Conservation (phyloP, 1,140 invertebrate species). For the Hyposmocoma kahamanoa region DNA sequence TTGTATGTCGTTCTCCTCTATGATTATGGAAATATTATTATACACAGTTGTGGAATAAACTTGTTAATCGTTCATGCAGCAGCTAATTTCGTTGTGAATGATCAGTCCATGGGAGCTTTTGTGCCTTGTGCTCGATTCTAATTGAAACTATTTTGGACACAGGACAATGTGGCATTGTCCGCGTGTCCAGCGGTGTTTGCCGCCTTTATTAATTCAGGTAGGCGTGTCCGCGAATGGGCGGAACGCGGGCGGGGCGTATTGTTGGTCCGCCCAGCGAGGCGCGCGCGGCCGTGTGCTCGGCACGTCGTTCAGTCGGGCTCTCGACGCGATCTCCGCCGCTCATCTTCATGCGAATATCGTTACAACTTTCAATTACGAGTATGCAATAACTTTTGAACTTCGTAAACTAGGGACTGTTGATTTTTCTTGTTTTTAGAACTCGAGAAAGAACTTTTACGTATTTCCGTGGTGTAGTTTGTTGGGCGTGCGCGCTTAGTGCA, state of each 20-base stretch:
- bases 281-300: conserved; percentile 43
- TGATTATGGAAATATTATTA: no score
- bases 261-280: conserved; percentile 37
- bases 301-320: conserved; percentile 47
- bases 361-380: conserved; percentile 38
- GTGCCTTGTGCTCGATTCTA: conserved; percentile 61
- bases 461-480: conserved; percentile 5
- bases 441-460: background rate
- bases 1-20: no score
- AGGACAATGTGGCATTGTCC: conserved; percentile 70
- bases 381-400: conserved; percentile 13
- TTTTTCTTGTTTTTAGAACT: background rate
- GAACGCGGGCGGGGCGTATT: conserved; percentile 36
- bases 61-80: conserved; percentile 53
- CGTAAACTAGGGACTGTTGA: conserved; percentile 10
- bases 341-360: conserved; percentile 25
- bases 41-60: no score
- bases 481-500: conserved; percentile 17
- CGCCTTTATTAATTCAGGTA: conserved; percentile 70
- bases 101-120: conserved; percentile 51
- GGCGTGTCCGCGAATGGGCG: conserved; percentile 54
- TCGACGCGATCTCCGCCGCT: conserved; percentile 54
- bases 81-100: conserved; percentile 54
- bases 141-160: conserved; percentile 71
- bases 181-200: conserved; percentile 69